Evolutionary conservation across 2,113 vertebrate species (phyloP), one percentile per base, ranked within the genome.

Genomic region (Phyllostomus discolor): DNA sequence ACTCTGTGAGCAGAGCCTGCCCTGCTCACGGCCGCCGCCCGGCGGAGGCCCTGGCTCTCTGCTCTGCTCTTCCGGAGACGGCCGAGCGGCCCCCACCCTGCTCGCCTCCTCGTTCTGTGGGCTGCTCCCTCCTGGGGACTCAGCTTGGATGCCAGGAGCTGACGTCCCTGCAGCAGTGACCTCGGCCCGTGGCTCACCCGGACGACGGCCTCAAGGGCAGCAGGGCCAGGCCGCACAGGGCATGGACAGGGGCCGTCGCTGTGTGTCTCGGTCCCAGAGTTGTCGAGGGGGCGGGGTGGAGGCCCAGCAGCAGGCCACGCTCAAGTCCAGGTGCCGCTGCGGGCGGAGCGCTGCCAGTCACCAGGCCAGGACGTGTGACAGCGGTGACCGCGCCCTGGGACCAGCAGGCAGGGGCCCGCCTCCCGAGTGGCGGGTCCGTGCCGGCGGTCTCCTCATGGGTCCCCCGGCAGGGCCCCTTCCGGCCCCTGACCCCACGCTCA

Each of bases 401-500:
- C 7, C 1, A 1, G 28, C 1, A 7, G 14, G 59, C 26, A 31
- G 16, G 43, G 8, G 12, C 24, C 20, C 1, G 52, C 26, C 62
- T 46, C 76, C 14, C 28, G n/a, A n/a, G 22, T 33, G 15, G 31
- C 0, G 19, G 57, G 28, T 46, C 22, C 16, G 2, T 62, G 16
- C 0, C 1, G 67, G 79, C 11, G 66, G 38, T 3, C 86, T 67
- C 52, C n/a, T 2, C 24, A 3, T 10, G 2, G 64, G 24, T 43
- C 64, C 90, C 95, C 41, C 24, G 19, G 33, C 57, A 59, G 35
- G 3, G 38, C 87, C 79, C 1, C 50, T 35, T 4, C 67, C 95
- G 87, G 90, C 90, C 89, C 95, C 96, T 79, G 89, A 89, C 50
- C 88, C 88, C 76, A n/a, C 6, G 33, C 72, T 52, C 54, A 83